phyloP scores from a whole-genome alignment of 2,113 vertebrate species.

The Harpagus bidentatus region DNA sequence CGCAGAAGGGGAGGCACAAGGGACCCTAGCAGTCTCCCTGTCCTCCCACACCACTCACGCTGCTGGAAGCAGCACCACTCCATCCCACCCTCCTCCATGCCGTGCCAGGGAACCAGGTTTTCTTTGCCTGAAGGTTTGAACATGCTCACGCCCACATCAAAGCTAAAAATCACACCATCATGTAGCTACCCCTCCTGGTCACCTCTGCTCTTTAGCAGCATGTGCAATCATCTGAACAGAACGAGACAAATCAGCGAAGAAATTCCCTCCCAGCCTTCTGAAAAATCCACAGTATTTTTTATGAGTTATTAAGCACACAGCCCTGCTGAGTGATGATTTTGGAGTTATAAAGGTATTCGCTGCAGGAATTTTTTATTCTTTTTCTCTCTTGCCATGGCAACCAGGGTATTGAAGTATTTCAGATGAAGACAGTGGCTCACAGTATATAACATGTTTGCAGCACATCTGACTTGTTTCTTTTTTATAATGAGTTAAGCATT shows the following conservation, averaged over 20 bases:
- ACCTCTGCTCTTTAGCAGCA: neutral
- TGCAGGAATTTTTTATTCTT: constrained; percentile 47
- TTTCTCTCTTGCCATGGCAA: constrained; percentile 59
- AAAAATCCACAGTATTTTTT: neutral
- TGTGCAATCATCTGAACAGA: neutral
- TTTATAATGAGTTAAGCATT: neutral
- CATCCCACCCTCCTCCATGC: neutral
- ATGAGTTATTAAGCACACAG: constrained; percentile 44
- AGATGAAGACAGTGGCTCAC: neutral
- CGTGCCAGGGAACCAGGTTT: neutral
- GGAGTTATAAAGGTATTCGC: constrained; percentile 14
- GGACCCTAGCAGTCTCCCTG: neutral
- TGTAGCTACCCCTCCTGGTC: neutral
- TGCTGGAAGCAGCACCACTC: neutral
- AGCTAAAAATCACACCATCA: neutral
- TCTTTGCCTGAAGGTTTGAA: neutral
- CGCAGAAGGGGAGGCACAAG: accelerated
- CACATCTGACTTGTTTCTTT: neutral
- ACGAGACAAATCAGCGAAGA: neutral
- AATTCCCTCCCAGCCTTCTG: neutral
- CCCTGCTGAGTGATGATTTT: constrained; percentile 36
- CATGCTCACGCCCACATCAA: neutral
- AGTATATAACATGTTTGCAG: neutral
- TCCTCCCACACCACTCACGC: accelerated
- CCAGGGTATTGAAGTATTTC: neutral